Conservation (phyloP, 2,888 invertebrate genomes). For the Celastrina argiolus region DNA sequence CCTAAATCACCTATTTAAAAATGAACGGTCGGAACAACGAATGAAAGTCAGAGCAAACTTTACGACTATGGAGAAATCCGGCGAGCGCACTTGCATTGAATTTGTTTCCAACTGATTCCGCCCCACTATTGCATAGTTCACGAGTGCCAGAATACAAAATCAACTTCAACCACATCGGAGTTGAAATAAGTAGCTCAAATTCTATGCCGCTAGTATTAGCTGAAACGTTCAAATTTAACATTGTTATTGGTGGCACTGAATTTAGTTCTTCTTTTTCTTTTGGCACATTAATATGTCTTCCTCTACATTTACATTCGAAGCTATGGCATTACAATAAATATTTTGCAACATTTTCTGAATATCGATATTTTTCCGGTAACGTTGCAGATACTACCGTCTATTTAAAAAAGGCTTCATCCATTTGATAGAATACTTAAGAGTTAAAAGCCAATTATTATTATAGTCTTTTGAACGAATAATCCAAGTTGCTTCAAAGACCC, state of each 20-base stretch:
- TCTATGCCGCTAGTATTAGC: constrained; percentile 14
- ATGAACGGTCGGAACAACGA: constrained; percentile 53
- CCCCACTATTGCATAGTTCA: constrained; percentile 55
- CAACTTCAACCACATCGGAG: constrained; percentile 44
- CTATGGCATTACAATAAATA: no score
- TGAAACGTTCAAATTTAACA: constrained; percentile 2
- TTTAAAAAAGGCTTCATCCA: no score
- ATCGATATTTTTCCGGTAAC: no score
- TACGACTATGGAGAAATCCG: constrained; percentile 55
- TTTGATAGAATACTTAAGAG: no score
- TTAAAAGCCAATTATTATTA: not conserved
- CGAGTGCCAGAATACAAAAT: constrained; percentile 52
- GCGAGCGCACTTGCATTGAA: constrained; percentile 47
- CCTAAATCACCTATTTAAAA: constrained; percentile 64
- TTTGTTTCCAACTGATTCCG: constrained; percentile 59
- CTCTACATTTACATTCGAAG: no score
- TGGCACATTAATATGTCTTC: no score
- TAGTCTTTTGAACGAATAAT: not conserved
- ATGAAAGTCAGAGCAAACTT: constrained; percentile 54
- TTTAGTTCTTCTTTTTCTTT: no score
- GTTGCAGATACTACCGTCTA: no score
- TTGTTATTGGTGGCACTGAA: not conserved
- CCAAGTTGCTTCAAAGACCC: not conserved
- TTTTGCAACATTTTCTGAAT: no score
- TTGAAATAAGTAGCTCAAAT: constrained; percentile 44